Conservation (phyloP, 2,888 invertebrate species). For the Trichogramma evanescens region DNA sequence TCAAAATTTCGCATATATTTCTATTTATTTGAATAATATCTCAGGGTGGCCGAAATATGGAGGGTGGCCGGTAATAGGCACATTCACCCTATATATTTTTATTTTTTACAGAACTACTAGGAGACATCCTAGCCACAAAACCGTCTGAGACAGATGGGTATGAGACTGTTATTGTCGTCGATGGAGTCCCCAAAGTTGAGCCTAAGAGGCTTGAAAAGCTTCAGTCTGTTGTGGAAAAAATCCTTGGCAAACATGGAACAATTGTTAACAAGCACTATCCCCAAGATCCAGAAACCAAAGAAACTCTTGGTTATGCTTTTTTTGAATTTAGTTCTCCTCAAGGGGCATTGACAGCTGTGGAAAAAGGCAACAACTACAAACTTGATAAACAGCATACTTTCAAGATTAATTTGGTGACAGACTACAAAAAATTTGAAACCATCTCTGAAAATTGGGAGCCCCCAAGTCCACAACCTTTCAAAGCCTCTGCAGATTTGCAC, state of each 20-base stretch:
- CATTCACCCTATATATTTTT: too few species aligned
- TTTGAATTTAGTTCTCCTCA: constrained; percentile 80
- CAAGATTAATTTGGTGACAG: constrained; percentile 87
- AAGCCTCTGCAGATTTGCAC: constrained; percentile 86
- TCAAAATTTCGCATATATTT: too few species aligned
- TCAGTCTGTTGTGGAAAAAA: constrained; percentile 82
- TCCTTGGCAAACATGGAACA: constrained; percentile 80
- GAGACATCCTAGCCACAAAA: constrained; percentile 80
- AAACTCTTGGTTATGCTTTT: constrained; percentile 66
- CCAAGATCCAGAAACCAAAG: constrained; percentile 45
- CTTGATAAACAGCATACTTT: constrained; percentile 94
- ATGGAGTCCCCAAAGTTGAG: constrained; percentile 92
- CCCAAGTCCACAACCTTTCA: constrained; percentile 81
- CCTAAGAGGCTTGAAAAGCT: constrained; percentile 87
- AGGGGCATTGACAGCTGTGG: constrained; percentile 83
- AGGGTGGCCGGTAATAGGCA: too few species aligned
- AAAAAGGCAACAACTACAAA: constrained; percentile 83
- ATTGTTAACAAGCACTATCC: constrained; percentile 89
- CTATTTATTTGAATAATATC: too few species aligned
- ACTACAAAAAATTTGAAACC: constrained; percentile 87
- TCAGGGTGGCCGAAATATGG: too few species aligned
- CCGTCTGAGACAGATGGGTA: constrained; percentile 95
- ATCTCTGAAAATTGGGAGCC: constrained; percentile 91
- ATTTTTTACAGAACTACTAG: constrained; percentile 68
- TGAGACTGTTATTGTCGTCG: constrained; percentile 91